Evolutionary conservation across 2,797 vertebrate species (phyloP), one percentile per base, ranked within the genome.

Genomic region (Myripristis murdjan): DNA sequence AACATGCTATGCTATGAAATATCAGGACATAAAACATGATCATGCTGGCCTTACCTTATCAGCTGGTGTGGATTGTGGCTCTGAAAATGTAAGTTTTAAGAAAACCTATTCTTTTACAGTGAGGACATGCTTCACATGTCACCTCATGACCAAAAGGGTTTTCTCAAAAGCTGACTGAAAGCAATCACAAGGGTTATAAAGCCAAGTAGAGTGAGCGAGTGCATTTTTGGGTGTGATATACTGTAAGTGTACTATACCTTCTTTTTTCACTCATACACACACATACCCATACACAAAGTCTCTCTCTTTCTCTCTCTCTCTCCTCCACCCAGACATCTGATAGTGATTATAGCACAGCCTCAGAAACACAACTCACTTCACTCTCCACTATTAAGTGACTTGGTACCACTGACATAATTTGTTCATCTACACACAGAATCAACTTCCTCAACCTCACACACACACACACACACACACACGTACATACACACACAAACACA

Each of bases 261-360:
- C 41, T 71, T 49, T 56, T 26, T 63, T 35, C 6, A 37, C 57
- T 64, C 65, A 54, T 43, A 33, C 57, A 24, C 58, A 26, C 54
- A 41, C 44, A 74, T 22, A 35, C 47, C 3, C 62, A 54, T 39
- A 70, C 75, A 53, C 41, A 8, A 0, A 24, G 12, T 56, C 65
- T 52, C 46, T 41, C 48, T 62, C 26, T 33, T 64, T 72, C 58
- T 64, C 41, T 56, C 26, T 47, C 23, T 15, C 48, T 22, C 15
- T 80, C 61, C 62, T 80, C 70, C 75, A 58, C 78, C 60, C 58
- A 64, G 73, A 87, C 90, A 91, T 91, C 89, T 91, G 91, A 93
- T 73, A 91, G 89, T 87, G 75, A 92, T 92, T 92, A 92, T 4
- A 80, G 35, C 81, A 57, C 31, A 61, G 60, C 70, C 81, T 77